Base-by-base conservation (phyloP, 2,888 invertebrate species). In the Lycocerus yunnanus region DNA sequence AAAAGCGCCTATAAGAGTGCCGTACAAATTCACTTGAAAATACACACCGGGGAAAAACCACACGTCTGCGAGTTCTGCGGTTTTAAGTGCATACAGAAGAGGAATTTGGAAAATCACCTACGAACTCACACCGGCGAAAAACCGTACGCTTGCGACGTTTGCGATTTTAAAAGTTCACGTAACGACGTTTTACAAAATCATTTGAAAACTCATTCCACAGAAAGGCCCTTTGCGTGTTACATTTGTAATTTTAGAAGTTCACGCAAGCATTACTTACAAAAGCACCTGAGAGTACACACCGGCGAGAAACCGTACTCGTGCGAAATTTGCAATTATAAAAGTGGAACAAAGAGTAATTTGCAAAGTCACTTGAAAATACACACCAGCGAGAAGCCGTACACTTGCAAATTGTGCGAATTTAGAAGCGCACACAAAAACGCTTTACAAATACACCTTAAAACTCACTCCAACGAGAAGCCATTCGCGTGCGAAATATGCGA, bases 321-420 rank as follows among this genome's bases (percentile, higher is more conserved):
- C 10, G 58, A 72, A 8, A 3, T 68, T 9, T 72, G 72, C n/a
- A 69, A 68, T n/a, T 72, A 72, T 18, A 68, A 69, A 21, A 16
- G 58, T 1, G 15, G 27, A 13, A 20, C 27, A 5, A 68, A 27
- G 9, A 21, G 58, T 24, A 24, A 58, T 58, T 66, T 72, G 21
- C 27, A 27, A 5, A 58, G 58, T 11, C 72, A 72, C 10, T 58
- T 43, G 15, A 58, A 15, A 65, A 69, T 27, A 1, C 72, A 72
- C 15, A 59, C 24, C 2, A 18, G 15, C 14, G 63, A 63, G 5
- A 68, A 58, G 11, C 68, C 59, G 1, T 59, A 20, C 14, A n/a
- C 20, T 11, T 68, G 68, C 15, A 15, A 16, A n/a, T 10, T 43
- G 6, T 43, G 43, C 43, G 43, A 43, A 1, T 43, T 43, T n/a